phyloP scores from a whole-genome alignment of 2,113 vertebrate species.

The Cnemophilus loriae region DNA sequence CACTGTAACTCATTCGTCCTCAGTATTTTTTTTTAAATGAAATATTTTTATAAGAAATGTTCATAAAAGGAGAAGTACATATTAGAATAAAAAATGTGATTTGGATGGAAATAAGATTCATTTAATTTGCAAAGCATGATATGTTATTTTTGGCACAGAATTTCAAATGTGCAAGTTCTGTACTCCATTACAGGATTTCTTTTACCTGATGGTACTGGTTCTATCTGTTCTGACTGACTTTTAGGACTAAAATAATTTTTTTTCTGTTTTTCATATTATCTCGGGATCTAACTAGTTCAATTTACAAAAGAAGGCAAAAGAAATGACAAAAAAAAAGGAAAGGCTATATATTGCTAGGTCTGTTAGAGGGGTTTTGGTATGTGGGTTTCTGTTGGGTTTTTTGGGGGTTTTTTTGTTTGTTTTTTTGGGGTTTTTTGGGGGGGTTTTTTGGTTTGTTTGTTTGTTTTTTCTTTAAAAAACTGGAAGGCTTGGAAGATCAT shows the following conservation, averaged over 20 bases:
- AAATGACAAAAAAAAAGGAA: neutral
- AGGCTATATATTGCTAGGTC: neutral
- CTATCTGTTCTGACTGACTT: neutral
- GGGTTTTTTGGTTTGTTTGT: neutral
- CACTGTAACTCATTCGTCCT: neutral
- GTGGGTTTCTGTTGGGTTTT: neutral
- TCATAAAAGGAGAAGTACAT: neutral
- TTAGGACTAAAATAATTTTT: neutral
- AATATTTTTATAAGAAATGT: neutral
- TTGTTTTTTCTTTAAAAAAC: neutral
- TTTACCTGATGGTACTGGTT: neutral
- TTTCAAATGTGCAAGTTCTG: neutral
- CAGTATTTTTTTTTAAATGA: neutral
- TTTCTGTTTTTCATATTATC: neutral
- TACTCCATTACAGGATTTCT: neutral
- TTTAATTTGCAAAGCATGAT: neutral
- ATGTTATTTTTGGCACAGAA: neutral
- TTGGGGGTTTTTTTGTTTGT: neutral
- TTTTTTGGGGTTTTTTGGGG: no score
- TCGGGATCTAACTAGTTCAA: neutral
- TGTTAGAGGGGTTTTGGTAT: neutral
- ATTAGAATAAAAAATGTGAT: neutral
- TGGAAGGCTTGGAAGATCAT: neutral
- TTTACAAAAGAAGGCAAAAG: neutral
- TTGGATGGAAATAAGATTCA: neutral